Conservation (phyloP, 2,113 vertebrate genomes). For the Plestiodon gilberti region DNA sequence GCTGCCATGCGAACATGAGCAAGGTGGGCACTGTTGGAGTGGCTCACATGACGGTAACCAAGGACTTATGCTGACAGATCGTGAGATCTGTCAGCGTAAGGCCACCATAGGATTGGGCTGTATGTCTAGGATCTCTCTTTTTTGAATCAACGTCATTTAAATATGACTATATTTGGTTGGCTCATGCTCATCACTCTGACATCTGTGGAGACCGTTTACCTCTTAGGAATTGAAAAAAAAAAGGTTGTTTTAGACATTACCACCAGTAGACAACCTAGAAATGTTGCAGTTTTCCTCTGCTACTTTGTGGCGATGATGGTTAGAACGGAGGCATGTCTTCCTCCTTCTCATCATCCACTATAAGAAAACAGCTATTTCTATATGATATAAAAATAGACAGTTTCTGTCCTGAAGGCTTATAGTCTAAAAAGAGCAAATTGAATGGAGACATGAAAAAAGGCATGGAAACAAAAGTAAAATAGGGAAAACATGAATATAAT, state of each 20-base stretch:
- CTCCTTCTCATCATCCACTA: not conserved
- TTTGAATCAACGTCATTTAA: not conserved
- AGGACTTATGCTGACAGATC: no score
- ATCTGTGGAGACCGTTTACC: not conserved
- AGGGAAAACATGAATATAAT: not conserved
- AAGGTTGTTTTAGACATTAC: no score
- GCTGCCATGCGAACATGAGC: no score
- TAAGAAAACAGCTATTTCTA: not conserved
- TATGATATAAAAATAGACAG: constrained; percentile 1
- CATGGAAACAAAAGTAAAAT: not conserved
- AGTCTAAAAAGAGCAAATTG: not conserved
- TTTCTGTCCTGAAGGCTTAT: not conserved
- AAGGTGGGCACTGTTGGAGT: no score
- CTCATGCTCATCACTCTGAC: not conserved
- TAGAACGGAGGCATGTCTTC: not conserved
- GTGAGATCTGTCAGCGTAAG: no score
- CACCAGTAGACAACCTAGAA: not conserved
- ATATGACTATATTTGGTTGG: no score
- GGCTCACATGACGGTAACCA: no score
- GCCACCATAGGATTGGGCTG: not conserved
- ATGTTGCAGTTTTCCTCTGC: not conserved
- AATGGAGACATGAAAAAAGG: not conserved
- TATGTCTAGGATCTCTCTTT: no score
- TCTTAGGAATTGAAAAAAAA: not conserved
- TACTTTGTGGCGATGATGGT: not conserved